These are phyloP conservation scores for Coelinius sp. DNA, from an alignment of 2,888 invertebrate genomes.

Conservation along the genomic window DNA sequence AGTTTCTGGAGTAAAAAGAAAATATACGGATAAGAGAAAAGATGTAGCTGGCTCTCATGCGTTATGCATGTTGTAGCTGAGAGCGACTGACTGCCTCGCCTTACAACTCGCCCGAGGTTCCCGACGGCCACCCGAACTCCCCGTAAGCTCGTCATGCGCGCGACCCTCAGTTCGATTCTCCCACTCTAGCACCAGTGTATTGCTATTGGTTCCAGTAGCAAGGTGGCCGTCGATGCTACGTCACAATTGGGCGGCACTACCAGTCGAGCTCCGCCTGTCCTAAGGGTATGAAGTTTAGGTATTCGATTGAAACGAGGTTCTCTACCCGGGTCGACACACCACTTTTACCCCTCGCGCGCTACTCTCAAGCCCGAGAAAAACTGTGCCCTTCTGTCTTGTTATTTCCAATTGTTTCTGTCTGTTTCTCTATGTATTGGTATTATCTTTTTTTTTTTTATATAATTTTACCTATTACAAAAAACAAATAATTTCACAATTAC, in stretches of 20 bases:
- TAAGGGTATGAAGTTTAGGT: not conserved
- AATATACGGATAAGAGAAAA: slow-evolving; percentile 54
- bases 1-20: slow-evolving; percentile 40
- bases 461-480: not conserved
- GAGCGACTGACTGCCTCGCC: slow-evolving; percentile 73
- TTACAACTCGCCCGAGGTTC: slow-evolving; percentile 66
- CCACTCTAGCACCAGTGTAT: slow-evolving; percentile 65
- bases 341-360: slow-evolving; percentile 71
- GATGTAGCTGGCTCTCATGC: slow-evolving; percentile 73
- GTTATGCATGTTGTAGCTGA: slow-evolving; percentile 75
- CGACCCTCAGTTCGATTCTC: slow-evolving; percentile 56
- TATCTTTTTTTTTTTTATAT: not conserved
- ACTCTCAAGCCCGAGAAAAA: slow-evolving; percentile 49
- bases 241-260: slow-evolving; percentile 64
- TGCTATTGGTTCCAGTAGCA: slow-evolving; percentile 61
- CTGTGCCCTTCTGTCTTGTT: not conserved
- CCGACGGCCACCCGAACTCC: slow-evolving; percentile 59
- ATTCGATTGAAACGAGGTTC: not conserved
- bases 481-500: no score
- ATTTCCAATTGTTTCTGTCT: not conserved
- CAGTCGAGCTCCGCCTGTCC: slow-evolving; percentile 61
- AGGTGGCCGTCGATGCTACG: slow-evolving; percentile 70
- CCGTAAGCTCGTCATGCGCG: slow-evolving; percentile 64
- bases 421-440: not conserved
- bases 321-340: slow-evolving; percentile 52